Base-by-base conservation (phyloP, 2,113 vertebrate genomes). In the Triplophysa tibetana region DNA sequence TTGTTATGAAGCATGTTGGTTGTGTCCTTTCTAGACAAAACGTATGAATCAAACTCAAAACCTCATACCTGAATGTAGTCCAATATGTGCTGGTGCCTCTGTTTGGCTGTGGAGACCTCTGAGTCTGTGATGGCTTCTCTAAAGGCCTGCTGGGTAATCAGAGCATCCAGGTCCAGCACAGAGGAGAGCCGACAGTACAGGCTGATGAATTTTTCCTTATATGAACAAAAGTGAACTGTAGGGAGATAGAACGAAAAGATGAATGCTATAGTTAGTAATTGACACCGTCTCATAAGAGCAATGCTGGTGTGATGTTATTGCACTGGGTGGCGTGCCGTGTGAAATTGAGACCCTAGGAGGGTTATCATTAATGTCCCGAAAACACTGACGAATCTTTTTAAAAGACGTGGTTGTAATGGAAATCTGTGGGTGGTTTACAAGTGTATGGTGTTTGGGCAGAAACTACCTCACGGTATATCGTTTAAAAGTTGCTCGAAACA, bases 141-240 rank as follows among this genome's bases (percentile, higher is more conserved):
- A 86, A 99, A 88, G 84, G 95, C 94, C 85, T 99, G 98, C 92
- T 99, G 97, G 88, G 95, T 96, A 91, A 97, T 96, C 87, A 99
- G 95, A 80, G 96, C 94, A 80, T 98, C 96, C 91, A 99, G 92
- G 89, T 99, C 98, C 84, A 97, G 89, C 77, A 99, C 94, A 81
- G 96, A 96, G 88, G 98, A 99, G 88, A 99, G 94, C 75, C 96
- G 95, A 87, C 98, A 98, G 94, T 97, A 99, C 81, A 97, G 94
- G 84, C 94, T 93, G 93, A 98, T 97, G 91, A 98, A 98, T 91
- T 94, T 96, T 88, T 98, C 96, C 78, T 95, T 97, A 93, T 97
- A 99, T 84, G 93, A 94, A 91, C 94, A 96, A 92, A 99, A 98
- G 91, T 98, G 98, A 88, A 95, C 98, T 99, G 92, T 84, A 73